Base-by-base conservation (phyloP, 2,888 invertebrate species). In the Hermaeophaga mercurialis region DNA sequence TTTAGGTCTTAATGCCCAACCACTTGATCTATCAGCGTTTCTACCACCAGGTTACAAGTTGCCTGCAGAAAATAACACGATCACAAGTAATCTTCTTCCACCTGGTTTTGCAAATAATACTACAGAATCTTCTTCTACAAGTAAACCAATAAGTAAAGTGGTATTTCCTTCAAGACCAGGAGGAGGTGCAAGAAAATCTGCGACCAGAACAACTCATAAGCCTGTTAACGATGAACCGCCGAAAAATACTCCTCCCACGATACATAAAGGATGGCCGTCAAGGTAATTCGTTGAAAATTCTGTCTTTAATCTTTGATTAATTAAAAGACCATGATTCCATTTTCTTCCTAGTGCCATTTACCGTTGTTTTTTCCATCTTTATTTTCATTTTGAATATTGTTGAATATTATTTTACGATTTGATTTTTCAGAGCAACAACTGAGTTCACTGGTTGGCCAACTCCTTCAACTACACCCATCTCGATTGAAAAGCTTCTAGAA, bases 361-460 rank as follows among this genome's bases (percentile, higher is more conserved):
- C n/a, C n/a, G n/a, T n/a, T n/a, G n/a, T n/a, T n/a, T n/a, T n/a
- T n/a, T n/a, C n/a, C n/a, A n/a, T n/a, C n/a, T n/a, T n/a, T n/a
- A n/a, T n/a, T n/a, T n/a, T n/a, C n/a, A n/a, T n/a, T n/a, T n/a
- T n/a, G n/a, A n/a, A n/a, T n/a, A n/a, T n/a, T n/a, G n/a, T n/a
- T n/a, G n/a, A n/a, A n/a, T n/a, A n/a, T n/a, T n/a, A n/a, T n/a
- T n/a, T n/a, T n/a, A n/a, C n/a, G n/a, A n/a, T n/a, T n/a, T n/a
- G n/a, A n/a, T n/a, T 52, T 60, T 79, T 33, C 70, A 90, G 90
- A 77, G 89, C 88, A 15, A 90, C 91, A 6, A 94, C 93, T 12
- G 92, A 91, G 75, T 94, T 94, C 69, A 93, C 92, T 9, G 94
- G 94, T 11, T 94, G 94, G 94, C 92, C 93, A 8, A 90, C 91